phyloP scores from a whole-genome alignment of 2,113 vertebrate species.

The Anolis carolinensis region DNA sequence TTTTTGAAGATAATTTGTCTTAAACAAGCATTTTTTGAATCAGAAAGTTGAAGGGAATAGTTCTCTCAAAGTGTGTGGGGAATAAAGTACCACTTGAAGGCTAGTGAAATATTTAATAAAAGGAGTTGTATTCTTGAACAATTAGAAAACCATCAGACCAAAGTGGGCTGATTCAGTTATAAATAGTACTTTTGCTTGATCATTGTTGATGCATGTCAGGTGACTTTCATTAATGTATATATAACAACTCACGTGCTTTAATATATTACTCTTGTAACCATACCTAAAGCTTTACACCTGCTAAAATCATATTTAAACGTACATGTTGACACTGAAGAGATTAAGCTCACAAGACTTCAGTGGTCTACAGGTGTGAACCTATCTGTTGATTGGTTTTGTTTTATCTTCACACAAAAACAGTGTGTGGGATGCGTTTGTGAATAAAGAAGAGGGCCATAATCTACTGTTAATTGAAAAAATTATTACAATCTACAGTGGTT shows the following conservation, averaged over 20 bases:
- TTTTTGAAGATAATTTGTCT: background rate
- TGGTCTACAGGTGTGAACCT: constrained; percentile 56
- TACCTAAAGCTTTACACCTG: constrained; percentile 56
- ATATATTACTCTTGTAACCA: constrained; percentile 48
- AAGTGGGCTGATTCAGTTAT: constrained; percentile 27
- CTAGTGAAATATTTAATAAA: background rate
- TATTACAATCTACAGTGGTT: constrained; percentile 51
- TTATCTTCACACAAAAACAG: constrained; percentile 53
- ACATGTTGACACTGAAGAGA: constrained; percentile 58
- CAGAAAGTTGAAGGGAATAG: background rate
- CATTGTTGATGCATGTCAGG: constrained; percentile 37
- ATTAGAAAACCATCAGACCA: background rate
- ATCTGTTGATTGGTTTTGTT: constrained; percentile 66
- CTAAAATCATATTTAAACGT: constrained; percentile 58
- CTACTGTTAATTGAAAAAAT: constrained; percentile 71
- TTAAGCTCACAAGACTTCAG: constrained; percentile 56
- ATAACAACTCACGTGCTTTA: constrained; percentile 40
- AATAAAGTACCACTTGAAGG: background rate
- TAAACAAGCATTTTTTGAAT: background rate
- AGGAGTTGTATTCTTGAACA: background rate
- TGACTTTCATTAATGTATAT: constrained; percentile 33
- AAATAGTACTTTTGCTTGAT: background rate
- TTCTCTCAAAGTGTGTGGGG: background rate
- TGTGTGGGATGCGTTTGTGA: background rate
- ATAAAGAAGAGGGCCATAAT: background rate